A percentile compares a stretch with the other conserved stretches of the same genome.
Conservation (phyloP, 35 echinoderm and acorn worm genomes). For the Ophiothrix spiculata region DNA sequence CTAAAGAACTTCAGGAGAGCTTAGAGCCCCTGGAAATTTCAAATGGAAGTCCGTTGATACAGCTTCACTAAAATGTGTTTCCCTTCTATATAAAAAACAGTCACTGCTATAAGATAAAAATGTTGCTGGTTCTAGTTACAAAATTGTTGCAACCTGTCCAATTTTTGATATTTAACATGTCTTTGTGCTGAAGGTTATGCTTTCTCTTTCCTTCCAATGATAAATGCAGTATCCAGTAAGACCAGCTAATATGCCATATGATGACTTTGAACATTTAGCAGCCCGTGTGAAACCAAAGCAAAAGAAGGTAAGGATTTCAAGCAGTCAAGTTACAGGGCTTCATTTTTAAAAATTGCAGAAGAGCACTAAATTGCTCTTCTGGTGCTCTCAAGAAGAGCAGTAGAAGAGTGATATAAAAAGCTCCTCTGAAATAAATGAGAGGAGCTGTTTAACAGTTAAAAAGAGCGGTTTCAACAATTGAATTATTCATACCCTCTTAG, state of each 20-base stretch:
- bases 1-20: too few relatives aligned
- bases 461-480: too few relatives aligned
- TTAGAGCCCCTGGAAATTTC: background rate
- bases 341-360: too few relatives aligned
- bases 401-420: too few relatives aligned
- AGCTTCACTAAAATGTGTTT: background rate
- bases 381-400: too few relatives aligned
- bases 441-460: too few relatives aligned
- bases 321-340: too few relatives aligned
- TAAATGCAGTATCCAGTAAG: conserved; percentile 73
- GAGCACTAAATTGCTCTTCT: too few relatives aligned
- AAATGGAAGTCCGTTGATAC: background rate
- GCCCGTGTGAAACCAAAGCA: conserved; percentile 88
- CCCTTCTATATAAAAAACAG: background rate
- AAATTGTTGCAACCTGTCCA: background rate
- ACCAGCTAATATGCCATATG: conserved; percentile 74
- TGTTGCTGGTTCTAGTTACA: background rate
- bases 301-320: conserved; percentile 87
- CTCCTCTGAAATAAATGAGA: too few relatives aligned
- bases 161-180: background rate
- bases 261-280: conserved; percentile 56
- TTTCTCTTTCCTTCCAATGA: background rate
- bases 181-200: background rate
- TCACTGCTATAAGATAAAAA: too few relatives aligned
- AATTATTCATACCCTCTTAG: too few relatives aligned